Percentiles rank a stretch among this genome's conserved stretches.
phyloP scores from a whole-genome alignment of 1,140 invertebrate species.

The Tetramorium alpestre region DNA sequence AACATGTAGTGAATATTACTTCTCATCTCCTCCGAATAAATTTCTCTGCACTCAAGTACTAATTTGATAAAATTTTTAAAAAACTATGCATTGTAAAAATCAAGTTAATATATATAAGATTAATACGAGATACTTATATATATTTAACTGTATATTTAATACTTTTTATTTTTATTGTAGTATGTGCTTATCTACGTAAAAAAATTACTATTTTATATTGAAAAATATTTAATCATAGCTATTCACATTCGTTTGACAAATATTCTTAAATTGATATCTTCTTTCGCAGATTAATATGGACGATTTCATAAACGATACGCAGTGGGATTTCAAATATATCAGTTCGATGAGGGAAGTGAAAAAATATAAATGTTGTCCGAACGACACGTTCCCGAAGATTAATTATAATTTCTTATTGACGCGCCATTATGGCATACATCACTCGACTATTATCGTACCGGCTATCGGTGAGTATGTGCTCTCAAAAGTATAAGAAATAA shows the following conservation, averaged over 20 bases:
- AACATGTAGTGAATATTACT: background rate
- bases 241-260: background rate
- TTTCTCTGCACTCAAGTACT: background rate
- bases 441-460: conserved; percentile 83
- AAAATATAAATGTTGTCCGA: conserved; percentile 82
- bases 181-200: background rate
- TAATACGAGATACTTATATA: background rate
- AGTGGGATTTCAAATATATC: conserved; percentile 80
- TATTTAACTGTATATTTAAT: background rate
- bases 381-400: conserved; percentile 84
- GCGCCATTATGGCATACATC: conserved; percentile 80
- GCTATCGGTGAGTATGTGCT: conserved; percentile 81
- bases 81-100: background rate
- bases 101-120: background rate
- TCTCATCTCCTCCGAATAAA: background rate
- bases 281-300: conserved; percentile 52
- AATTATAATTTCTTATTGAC: conserved; percentile 82
- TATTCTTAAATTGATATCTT: background rate
- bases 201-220: background rate
- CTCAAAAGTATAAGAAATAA: background rate
- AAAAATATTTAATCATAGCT: background rate
- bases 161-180: background rate
- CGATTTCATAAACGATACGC: conserved; percentile 49
- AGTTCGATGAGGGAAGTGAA: conserved; percentile 67
- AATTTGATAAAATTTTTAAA: background rate